Evolutionary conservation across 2,888 invertebrate species (phyloP), one percentile per base, ranked within the genome.

Genomic region (Machimus atricapillus): DNA sequence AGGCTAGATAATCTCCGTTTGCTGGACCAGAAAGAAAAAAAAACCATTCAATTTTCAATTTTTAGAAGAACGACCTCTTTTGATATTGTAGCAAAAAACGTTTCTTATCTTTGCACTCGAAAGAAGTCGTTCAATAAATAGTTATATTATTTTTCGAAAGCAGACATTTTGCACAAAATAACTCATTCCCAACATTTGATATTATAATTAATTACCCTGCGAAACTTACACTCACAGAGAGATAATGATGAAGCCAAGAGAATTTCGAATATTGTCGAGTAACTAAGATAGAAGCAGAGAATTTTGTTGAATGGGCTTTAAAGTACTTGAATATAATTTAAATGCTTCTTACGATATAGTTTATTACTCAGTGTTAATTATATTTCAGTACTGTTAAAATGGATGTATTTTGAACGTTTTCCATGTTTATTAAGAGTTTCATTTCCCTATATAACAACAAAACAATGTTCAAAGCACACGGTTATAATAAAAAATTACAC

Each of bases 271-370:
- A 66, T 66, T 66, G 14, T 66, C 66, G 66, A 66, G 19, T 23
- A 66, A 27, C 23, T n/a, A 56, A 66, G 14, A 23, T 4, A 23
- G 27, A 66, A 66, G 12, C 27, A 66, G 27, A 76, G 5, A 31
- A 76, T 76, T 76, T 76, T 76, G 76, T 76, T 76, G 40, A 66
- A 66, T 66, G 76, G 40, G 76, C 40, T 76, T 76, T 76, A 76
- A 76, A 66, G 66, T 66, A 66, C 66, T 77, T 77, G 37, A 77
- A 79, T 79, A 43, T 79, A 79, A 40, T 79, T 46, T 40, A 27
- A 79, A 46, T 79, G 79, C 79, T 79, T 79, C 43, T 79, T 79
- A 79, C 19, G 27, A 79, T 79, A 79, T 79, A 79, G 79, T 79
- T 79, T 79, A 79, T 79, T 46, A 40, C 52, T 79, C 52, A 76